Evolutionary conservation across 1,140 invertebrate species (phyloP).

Genomic region (Paraescarpia echinospica): DNA sequence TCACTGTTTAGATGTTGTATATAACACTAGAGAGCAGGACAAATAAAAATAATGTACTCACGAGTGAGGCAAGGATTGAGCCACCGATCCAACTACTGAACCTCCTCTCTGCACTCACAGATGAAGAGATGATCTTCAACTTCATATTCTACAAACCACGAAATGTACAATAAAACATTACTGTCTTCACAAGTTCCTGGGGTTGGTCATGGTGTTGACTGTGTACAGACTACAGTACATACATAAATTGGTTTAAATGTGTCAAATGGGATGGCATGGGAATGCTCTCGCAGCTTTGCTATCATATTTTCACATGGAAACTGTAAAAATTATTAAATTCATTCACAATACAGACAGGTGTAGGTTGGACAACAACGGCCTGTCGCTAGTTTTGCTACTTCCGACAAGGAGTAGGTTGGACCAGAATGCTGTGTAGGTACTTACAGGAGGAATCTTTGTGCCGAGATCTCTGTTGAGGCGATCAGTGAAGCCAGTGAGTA

Average conservation of each 20-base stretch:
- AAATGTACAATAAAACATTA: background rate
- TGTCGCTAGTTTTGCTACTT: too few species aligned
- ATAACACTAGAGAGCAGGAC: background rate
- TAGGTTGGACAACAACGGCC: background rate
- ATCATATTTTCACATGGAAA: too few species aligned
- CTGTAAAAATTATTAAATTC: background rate
- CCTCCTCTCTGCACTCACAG: conserved; percentile 76
- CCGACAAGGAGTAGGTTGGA: background rate
- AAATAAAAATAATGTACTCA: conserved; percentile 32
- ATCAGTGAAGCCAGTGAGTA: conserved; percentile 83
- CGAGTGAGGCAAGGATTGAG: conserved; percentile 89
- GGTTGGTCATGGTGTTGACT: background rate
- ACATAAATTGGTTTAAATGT: background rate
- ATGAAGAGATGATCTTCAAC: conserved; percentile 73
- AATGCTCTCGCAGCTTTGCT: too few species aligned
- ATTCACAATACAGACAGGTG: background rate
- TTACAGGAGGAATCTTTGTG: conserved; percentile 78
- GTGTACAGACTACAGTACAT: too few species aligned
- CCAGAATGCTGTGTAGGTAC: background rate
- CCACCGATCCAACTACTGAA: conserved; percentile 97
- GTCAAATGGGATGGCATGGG: too few species aligned
- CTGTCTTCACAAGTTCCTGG: background rate
- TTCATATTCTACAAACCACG: conserved; percentile 68
- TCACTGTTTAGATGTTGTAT: background rate
- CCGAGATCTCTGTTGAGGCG: conserved; percentile 86